Conservation (phyloP, 1,140 invertebrate species). For the Bombyx mori region DNA sequence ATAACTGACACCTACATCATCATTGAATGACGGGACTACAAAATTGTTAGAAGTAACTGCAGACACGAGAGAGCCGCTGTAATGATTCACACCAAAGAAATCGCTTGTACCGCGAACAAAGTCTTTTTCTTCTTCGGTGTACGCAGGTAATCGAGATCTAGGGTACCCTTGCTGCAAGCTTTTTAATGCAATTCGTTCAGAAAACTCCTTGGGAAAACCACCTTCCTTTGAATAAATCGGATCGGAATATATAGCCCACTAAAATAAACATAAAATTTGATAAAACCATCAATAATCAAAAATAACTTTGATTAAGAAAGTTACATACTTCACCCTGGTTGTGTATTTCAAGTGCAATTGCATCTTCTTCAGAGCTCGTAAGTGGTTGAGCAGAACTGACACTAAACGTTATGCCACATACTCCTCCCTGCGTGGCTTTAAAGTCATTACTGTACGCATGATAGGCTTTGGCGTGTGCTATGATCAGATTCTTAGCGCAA, state of each 20-base stretch:
- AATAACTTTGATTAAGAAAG: background rate
- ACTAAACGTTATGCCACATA: conserved; percentile 8
- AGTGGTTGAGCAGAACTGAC: conserved; percentile 67
- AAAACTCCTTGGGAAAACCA: conserved; percentile 73
- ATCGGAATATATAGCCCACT: conserved; percentile 17
- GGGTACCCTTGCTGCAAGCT: conserved; percentile 56
- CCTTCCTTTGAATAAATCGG: conserved; percentile 42
- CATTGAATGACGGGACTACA: conserved; percentile 7
- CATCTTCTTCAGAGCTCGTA: conserved; percentile 51
- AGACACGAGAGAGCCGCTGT: conserved; percentile 3
- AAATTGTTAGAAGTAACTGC: background rate
- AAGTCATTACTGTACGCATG: conserved; percentile 34
- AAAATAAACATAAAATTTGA: conserved; percentile 6
- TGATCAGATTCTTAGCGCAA: conserved; percentile 62
- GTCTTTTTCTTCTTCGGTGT: conserved; percentile 66
- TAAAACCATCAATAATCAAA: background rate
- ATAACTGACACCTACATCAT: conserved; percentile 8
- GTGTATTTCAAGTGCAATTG: conserved; percentile 54
- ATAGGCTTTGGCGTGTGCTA: conserved; percentile 71
- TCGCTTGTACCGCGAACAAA: conserved; percentile 15
- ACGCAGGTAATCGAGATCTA: conserved; percentile 55
- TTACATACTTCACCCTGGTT: conserved; percentile 41
- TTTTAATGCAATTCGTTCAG: conserved; percentile 49
- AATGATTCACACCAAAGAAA: conserved; percentile 16
- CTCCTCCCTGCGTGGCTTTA: conserved; percentile 34